Base-by-base conservation (phyloP, 1,140 invertebrate species). In the Rhopalosiphum padi region DNA sequence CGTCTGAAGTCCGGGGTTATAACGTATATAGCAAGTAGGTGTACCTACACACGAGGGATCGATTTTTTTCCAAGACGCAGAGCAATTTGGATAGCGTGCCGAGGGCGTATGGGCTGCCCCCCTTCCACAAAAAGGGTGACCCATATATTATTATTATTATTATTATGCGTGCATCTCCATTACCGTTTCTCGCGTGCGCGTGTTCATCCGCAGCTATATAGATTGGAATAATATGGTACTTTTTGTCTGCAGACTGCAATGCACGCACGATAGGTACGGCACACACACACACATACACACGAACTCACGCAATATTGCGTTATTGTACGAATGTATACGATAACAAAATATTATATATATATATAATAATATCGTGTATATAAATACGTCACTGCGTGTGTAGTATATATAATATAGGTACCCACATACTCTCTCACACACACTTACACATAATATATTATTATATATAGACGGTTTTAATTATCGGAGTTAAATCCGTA, bases 41-140 rank as follows among this genome's bases (percentile, higher is more conserved):
- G 7, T 60, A 60, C 2, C 1, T 60, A 77, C n/a, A n/a, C n/a
- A 21, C n/a, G 25, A 18, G 41, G 85, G 41, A 86, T 86, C 85
- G 85, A 86, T 86, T 86, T 77, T 68, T 86, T 86, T 86, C 85
- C 85, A 86, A 86, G 85, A 86, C 43, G 43, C 43, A 86, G 43
- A 86, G 85, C 85, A 86, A 86, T 86, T 86, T 86, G 85, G 43
- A 86, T 86, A 30, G 85, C 85, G 85, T 46, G 85, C 30, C 30
- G 60, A 77, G 60, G 60, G 60, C 2, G 30, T 77, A 77, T 77
- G 15, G 25, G 83, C 30, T 4, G 46, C 30, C 60, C 60, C 60
- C 60, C 30, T 77, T n/a, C 30, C 30, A 77, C 41, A 30, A 46
- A 46, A 43, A 46, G 1, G 85, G 85, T 86, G 85, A 86, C 85